Conservation (phyloP, 2,113 vertebrate genomes). For the Bujurquina vittata region DNA sequence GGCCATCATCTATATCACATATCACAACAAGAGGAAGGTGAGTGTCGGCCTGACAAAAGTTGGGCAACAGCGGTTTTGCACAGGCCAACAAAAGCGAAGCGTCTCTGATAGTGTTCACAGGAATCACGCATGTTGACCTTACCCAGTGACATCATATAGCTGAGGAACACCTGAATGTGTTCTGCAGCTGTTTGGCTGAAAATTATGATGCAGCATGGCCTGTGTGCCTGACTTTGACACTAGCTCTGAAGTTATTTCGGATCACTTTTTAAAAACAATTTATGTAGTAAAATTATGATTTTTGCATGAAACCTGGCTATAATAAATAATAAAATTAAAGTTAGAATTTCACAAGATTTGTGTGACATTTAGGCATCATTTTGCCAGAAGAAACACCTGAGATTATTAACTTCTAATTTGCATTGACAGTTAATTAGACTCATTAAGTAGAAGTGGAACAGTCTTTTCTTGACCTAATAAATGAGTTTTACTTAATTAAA, state of each 20-base stretch:
- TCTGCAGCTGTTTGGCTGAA: too few species aligned
- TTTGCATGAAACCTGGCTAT: not conserved
- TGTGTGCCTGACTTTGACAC: not conserved
- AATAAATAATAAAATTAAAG: not conserved
- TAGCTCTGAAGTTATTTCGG: not conserved
- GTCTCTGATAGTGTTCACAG: not conserved
- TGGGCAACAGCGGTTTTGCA: not conserved
- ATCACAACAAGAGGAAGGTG: constrained; percentile 99
- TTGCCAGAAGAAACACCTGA: not conserved
- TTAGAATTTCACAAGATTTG: not conserved
- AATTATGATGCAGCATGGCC: not conserved
- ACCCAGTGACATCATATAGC: rapidly evolving
- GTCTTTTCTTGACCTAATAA: not conserved
- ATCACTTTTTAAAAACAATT: not conserved
- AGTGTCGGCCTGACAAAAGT: not conserved
- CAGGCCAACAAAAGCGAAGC: not conserved
- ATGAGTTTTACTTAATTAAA: too few species aligned
- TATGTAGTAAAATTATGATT: not conserved
- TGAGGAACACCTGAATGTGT: too few species aligned
- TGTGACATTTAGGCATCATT: not conserved
- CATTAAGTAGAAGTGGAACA: not conserved
- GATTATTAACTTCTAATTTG: not conserved
- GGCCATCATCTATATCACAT: constrained; percentile 91
- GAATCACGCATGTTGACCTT: not conserved
- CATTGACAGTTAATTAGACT: not conserved